These are phyloP conservation scores for Hapalemur alaotrensis DNA, from an alignment of 2,797 vertebrate species.

Conservation along the genomic window DNA sequence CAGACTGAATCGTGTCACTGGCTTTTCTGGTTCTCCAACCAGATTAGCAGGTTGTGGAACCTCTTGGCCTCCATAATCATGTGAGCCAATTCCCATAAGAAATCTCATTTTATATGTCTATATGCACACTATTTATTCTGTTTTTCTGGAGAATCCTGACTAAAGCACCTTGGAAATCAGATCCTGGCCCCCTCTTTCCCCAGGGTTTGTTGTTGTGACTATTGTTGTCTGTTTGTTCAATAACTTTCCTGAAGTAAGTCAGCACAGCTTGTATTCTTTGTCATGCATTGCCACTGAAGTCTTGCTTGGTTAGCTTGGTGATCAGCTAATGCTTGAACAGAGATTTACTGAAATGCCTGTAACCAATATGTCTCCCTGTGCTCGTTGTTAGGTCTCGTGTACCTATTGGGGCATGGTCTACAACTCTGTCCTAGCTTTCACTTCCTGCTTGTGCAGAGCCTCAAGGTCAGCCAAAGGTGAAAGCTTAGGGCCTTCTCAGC, in stretches of 20 bases:
- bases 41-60: background rate
- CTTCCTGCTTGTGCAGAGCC: background rate
- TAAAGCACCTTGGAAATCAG: background rate
- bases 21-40: background rate
- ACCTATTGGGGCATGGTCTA: background rate
- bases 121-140: background rate
- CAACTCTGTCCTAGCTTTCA: background rate
- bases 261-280: background rate
- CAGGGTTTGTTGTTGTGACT: background rate
- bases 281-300: background rate
- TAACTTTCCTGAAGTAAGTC: background rate
- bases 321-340: background rate
- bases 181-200: background rate
- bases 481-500: background rate
- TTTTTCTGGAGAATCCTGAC: background rate
- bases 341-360: background rate
- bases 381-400: background rate
- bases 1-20: background rate
- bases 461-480: background rate
- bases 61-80: background rate
- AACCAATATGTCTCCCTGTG: background rate
- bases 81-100: background rate
- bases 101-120: background rate
- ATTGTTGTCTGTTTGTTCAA: background rate
- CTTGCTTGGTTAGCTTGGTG: background rate